These are phyloP conservation scores for Cnemophilus loriae DNA, from an alignment of 2,113 vertebrate genomes.

Conservation along the genomic window DNA sequence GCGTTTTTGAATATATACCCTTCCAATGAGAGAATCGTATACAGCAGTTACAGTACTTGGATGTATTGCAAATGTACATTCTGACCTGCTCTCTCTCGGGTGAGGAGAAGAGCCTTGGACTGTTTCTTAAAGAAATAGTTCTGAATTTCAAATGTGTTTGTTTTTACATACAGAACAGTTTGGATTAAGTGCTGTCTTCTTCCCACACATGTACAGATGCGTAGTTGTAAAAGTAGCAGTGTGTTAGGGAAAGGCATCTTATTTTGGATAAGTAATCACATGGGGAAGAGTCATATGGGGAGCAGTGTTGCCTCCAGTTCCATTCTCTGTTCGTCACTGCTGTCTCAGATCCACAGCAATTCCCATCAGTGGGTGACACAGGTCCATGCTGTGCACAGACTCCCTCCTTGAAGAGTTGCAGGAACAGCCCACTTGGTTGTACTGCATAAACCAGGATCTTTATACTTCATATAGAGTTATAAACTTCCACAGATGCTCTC, in stretches of 20 bases:
- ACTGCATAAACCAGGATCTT: neutral
- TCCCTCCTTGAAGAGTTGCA: neutral
- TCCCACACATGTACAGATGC: constrained; percentile 9
- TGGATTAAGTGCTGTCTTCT: neutral
- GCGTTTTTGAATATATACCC: neutral
- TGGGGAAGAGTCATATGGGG: neutral
- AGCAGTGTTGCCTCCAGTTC: neutral
- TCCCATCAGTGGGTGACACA: neutral
- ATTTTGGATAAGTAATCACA: constrained; percentile 36
- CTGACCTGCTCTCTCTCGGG: neutral
- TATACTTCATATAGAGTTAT: neutral
- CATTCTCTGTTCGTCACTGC: neutral
- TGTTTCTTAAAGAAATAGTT: neutral
- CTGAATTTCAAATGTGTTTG: neutral
- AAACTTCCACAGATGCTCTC: neutral
- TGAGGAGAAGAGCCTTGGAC: neutral
- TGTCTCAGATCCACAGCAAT: neutral
- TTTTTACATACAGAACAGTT: neutral
- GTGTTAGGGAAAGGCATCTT: constrained; percentile 20
- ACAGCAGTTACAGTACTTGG: neutral
- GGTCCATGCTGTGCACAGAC: neutral
- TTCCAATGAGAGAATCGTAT: neutral
- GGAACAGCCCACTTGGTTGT: neutral
- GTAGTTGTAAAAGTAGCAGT: neutral
- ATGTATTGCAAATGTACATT: neutral